Evolutionary conservation across 2,113 vertebrate species (phyloP), one percentile per base, ranked within the genome.

Genomic region (Notarius quadriscutis): DNA sequence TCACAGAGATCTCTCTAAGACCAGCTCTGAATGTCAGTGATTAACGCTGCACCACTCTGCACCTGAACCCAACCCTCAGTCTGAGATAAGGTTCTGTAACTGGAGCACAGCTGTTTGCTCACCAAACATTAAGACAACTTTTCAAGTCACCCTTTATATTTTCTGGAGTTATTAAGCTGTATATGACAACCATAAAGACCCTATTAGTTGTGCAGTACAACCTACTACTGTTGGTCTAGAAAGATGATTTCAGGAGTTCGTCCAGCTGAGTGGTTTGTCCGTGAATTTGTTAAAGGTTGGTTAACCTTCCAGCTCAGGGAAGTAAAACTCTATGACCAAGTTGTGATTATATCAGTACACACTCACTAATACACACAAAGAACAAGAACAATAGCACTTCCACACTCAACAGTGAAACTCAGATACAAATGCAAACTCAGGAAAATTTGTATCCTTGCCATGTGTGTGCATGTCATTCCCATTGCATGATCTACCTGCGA

Each of bases 71-170:
- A 69, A 58, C 71, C 55, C 80, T 34, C 17, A 30, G 20, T 50
- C 71, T 83, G 51, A 77, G 83, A 82, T 63, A 63, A 51, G 30
- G n/a, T 60, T 55, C 58, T 65, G 81, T 67, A 77, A 84, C 12
- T 81, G 67, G 79, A 25, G 41, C 55, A 25, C 27, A n/a, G 18
- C 20, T 83, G 86, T 87, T 87, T 87, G 86, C 86, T 51, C 7
- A 65, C n/a, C 86, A 87, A 87, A 87, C 86, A 83, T 41, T 62
- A 83, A 83, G 41, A 60, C 12, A 17, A 34, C 9, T 53, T 8
- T 65, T 65, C 25, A 75, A 55, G 14, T 58, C 10, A 22, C 69
- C 41, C 11, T 86, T 71, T 5, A 30, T 48, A 50, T 72, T 71
- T 71, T 65, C 1, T 17, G 41, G 41, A 50, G 27, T n/a, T 83